A percentile compares a stretch with the other conserved stretches of the same genome.
phyloP scores from a whole-genome alignment of 2,888 invertebrate species.

The Eugnorisma glareosa region DNA sequence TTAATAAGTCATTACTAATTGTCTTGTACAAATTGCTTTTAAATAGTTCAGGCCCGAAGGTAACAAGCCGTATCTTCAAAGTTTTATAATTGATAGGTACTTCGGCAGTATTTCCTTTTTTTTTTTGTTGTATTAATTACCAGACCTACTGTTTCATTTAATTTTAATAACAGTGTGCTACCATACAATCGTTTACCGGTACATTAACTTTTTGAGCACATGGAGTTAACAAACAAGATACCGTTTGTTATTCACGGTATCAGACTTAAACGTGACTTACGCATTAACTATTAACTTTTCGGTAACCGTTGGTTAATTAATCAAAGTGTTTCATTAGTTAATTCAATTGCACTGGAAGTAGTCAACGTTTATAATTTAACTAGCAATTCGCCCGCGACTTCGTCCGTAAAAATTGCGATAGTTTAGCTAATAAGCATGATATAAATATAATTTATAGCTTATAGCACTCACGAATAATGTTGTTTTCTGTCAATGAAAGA shows the following conservation, averaged over 20 bases:
- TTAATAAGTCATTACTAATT: neutral
- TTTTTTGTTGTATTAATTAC: conserved; percentile 21
- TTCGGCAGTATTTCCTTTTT: neutral
- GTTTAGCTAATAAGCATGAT: too few species aligned
- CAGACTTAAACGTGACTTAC: conserved; percentile 52
- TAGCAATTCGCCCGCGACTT: too few species aligned
- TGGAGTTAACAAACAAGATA: conserved; percentile 35
- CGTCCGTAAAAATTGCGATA: too few species aligned
- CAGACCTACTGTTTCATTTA: conserved; percentile 5
- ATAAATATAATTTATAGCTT: too few species aligned
- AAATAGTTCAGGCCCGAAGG: neutral
- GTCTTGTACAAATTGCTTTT: neutral
- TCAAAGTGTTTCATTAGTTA: conserved; percentile 35
- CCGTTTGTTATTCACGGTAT: conserved; percentile 20
- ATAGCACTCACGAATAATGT: too few species aligned
- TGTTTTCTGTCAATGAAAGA: too few species aligned
- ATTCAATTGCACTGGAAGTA: conserved; percentile 45
- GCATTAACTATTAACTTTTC: conserved; percentile 39
- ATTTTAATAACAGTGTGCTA: conserved; percentile 5
- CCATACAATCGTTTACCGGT: conserved; percentile 12
- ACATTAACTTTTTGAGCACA: conserved; percentile 4
- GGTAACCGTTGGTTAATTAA: conserved; percentile 41
- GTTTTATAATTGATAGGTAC: neutral
- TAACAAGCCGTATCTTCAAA: neutral
- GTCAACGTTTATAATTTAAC: conserved; percentile 25